phyloP scores from a whole-genome alignment of 2,113 vertebrate genomes.

The Carassius carassius region DNA sequence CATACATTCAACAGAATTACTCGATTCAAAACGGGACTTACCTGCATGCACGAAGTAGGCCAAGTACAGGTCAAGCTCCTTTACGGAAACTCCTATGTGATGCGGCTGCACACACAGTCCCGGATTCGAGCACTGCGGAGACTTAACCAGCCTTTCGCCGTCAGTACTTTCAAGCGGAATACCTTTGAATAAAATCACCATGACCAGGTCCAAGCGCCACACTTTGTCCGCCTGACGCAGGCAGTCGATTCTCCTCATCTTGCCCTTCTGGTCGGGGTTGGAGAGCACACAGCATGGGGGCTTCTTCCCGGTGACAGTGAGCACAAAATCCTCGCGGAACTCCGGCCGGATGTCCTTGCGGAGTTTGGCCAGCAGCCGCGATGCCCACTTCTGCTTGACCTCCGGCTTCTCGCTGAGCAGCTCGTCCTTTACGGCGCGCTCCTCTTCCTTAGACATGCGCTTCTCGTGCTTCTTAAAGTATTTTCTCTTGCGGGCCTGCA shows the following conservation, averaged over 20 bases:
- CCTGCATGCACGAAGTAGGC: conserved; percentile 98
- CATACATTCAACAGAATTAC: no score
- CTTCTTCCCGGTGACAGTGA: conserved; percentile 97
- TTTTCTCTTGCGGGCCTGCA: conserved; percentile 98
- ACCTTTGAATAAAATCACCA: conserved; percentile 99
- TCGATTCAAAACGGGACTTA: conserved; percentile 72
- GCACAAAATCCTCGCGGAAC: conserved; percentile 99
- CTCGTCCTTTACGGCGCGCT: conserved; percentile 98
- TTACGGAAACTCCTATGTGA: conserved; percentile 98
- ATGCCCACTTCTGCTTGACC: conserved; percentile 99
- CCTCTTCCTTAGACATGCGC: conserved; percentile 99
- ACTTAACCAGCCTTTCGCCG: conserved; percentile 97
- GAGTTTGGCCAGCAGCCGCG: conserved; percentile 95
- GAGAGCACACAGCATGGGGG: conserved; percentile 96
- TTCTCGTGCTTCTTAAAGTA: conserved; percentile 99
- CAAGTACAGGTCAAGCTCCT: conserved; percentile 99
- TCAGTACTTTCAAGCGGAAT: conserved; percentile 99
- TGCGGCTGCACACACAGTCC: conserved; percentile 97
- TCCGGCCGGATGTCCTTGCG: conserved; percentile 99
- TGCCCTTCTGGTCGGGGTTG: conserved; percentile 99
- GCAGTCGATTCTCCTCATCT: conserved; percentile 99
- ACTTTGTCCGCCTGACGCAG: conserved; percentile 98
- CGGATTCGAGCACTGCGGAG: conserved; percentile 95
- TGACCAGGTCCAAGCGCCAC: conserved; percentile 98
- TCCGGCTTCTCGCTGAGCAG: conserved; percentile 97